Conservation (phyloP, 2,113 vertebrate genomes). For the Emydocephalus ijimae region DNA sequence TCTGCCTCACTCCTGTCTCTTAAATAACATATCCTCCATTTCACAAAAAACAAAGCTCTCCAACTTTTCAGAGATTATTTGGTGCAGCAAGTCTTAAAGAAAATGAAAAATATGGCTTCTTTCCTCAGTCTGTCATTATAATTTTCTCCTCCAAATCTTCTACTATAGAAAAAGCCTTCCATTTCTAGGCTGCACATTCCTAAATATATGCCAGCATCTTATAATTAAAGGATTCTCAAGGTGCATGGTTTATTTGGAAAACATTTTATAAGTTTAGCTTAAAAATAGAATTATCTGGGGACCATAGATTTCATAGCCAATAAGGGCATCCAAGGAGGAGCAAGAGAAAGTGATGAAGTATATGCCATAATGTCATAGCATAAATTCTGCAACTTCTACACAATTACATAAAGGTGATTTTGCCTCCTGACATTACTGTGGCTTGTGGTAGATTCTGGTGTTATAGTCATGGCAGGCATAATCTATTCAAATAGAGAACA, state of each 20-base stretch:
- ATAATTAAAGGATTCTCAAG: not conserved
- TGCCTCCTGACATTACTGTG: not conserved
- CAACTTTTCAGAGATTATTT: not conserved
- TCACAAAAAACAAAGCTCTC: not conserved
- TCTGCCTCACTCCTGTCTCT: not conserved
- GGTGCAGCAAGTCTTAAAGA: not conserved
- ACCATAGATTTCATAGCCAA: not conserved
- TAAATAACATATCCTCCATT: not conserved
- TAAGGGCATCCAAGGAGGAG: not conserved
- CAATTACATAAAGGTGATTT: not conserved
- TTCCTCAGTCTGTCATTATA: not conserved
- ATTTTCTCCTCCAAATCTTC: not conserved
- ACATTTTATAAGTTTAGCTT: not conserved
- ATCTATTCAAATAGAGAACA: not conserved
- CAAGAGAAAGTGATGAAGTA: not conserved
- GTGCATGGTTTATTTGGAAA: not conserved
- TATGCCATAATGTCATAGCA: not conserved
- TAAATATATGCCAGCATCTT: not conserved
- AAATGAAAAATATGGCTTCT: not conserved
- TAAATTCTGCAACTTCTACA: not conserved
- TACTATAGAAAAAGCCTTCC: not conserved
- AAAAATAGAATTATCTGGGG: not conserved
- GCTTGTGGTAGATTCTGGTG: not conserved
- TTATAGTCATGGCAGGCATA: not conserved
- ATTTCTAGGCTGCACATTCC: not conserved